These are phyloP conservation scores for Drosophila longiperda DNA, from an alignment of 2,888 invertebrate genomes.

Conservation along the genomic window DNA sequence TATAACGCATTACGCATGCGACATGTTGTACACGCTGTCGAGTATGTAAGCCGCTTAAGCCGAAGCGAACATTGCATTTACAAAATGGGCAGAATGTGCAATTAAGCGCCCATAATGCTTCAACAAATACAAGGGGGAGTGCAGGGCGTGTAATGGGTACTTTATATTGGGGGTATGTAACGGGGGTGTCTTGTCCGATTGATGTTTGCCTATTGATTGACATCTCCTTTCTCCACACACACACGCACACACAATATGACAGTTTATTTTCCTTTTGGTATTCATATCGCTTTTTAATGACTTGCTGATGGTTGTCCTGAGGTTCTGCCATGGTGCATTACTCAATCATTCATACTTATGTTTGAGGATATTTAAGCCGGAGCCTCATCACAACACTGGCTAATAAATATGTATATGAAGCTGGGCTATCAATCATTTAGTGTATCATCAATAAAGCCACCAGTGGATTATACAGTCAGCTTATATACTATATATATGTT, in stretches of 20 bases:
- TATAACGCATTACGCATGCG: slow-evolving; percentile 57
- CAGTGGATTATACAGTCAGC: slow-evolving; percentile 65
- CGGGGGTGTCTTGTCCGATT: slow-evolving; percentile 3
- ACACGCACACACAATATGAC: background rate
- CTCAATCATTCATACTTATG: slow-evolving; percentile 49
- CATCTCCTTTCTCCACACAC: background rate
- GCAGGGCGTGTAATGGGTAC: background rate
- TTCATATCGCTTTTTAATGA: slow-evolving; percentile 10
- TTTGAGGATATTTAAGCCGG: slow-evolving; percentile 41
- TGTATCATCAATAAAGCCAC: slow-evolving; percentile 51
- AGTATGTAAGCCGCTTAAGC: slow-evolving; percentile 67
- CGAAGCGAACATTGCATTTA: slow-evolving; percentile 28
- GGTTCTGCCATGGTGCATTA: slow-evolving; percentile 6
- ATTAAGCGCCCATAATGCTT: slow-evolving; percentile 47
- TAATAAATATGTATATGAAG: slow-evolving; percentile 54
- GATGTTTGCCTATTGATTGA: slow-evolving; percentile 47
- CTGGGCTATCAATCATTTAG: slow-evolving; percentile 69
- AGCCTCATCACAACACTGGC: slow-evolving; percentile 55
- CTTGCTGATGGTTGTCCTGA: slow-evolving; percentile 3
- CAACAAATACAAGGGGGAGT: slow-evolving; percentile 18
- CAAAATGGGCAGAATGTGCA: slow-evolving; percentile 46
- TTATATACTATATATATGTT: slow-evolving; percentile 2
- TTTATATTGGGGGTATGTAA: background rate
- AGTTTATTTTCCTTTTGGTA: background rate
- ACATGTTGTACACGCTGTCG: slow-evolving; percentile 57